These are phyloP conservation scores for Pachydiplax longipennis DNA, from an alignment of 2,888 invertebrate genomes.

Conservation along the genomic window DNA sequence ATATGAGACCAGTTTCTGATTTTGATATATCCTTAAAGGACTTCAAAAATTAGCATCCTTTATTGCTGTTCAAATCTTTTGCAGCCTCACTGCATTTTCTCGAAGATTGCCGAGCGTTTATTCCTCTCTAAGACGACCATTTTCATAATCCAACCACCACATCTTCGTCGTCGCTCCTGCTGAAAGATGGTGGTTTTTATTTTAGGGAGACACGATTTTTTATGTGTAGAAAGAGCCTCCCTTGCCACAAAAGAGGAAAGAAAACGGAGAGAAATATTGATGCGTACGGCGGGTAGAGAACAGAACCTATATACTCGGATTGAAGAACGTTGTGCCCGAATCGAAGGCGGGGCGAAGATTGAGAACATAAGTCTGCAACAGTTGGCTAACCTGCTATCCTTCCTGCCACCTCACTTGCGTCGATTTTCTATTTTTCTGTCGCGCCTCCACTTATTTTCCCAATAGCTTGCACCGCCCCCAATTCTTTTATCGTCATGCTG, in stretches of 20 bases:
- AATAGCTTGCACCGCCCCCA: background rate
- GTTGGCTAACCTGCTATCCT: background rate
- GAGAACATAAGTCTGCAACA: background rate
- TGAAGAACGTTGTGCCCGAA: background rate
- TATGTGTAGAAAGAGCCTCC: background rate
- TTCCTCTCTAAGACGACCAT: background rate
- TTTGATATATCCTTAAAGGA: no score
- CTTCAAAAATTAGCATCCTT: no score
- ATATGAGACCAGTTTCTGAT: no score
- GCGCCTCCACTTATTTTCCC: background rate
- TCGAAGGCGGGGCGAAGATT: background rate
- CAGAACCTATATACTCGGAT: background rate
- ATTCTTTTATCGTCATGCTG: background rate
- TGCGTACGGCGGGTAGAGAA: background rate
- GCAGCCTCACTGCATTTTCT: no score
- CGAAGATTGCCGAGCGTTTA: background rate
- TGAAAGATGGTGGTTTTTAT: background rate
- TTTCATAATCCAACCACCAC: background rate
- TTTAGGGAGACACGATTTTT: background rate
- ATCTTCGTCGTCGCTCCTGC: background rate
- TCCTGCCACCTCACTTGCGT: background rate
- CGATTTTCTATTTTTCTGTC: background rate
- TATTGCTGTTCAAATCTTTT: no score
- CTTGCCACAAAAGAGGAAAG: background rate
- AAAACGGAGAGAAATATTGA: background rate